These are phyloP conservation scores for Gallinago jamesoni DNA, from an alignment of 2,113 vertebrate genomes.

Conservation along the genomic window DNA sequence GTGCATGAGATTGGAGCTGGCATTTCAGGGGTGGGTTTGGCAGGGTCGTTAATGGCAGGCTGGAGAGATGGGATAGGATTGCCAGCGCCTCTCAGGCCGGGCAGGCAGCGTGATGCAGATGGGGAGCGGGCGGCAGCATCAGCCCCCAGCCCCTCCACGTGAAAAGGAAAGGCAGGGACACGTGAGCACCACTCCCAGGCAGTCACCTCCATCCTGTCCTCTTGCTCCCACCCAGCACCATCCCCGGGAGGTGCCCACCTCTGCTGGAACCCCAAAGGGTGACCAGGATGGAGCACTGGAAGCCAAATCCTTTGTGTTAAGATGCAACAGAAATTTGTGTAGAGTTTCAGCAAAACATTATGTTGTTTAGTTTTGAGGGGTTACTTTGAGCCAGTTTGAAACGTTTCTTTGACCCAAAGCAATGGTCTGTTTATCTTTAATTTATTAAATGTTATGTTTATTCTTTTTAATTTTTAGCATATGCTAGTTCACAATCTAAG, in stretches of 20 bases:
- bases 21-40: background rate
- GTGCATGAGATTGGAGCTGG: background rate
- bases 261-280: background rate
- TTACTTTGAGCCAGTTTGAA: background rate
- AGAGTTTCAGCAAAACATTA: background rate
- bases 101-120: background rate
- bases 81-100: background rate
- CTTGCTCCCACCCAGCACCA: background rate
- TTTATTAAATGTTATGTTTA: conserved; percentile 7
- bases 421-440: conserved; percentile 15
- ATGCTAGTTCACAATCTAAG: conserved; percentile 4
- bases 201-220: background rate
- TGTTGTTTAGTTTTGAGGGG: background rate
- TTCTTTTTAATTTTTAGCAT: conserved; percentile 40
- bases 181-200: background rate
- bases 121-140: background rate
- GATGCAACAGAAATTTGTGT: background rate
- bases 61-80: background rate
- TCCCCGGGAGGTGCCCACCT: background rate
- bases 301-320: background rate
- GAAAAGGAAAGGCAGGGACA: background rate
- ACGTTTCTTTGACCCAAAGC: conserved; percentile 17
- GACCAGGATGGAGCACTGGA: background rate
- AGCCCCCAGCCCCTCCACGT: background rate
- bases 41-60: background rate